Evolutionary conservation across 2,797 vertebrate genomes (phyloP), one percentile per base, ranked within the genome.

Genomic region (Otus scops): DNA sequence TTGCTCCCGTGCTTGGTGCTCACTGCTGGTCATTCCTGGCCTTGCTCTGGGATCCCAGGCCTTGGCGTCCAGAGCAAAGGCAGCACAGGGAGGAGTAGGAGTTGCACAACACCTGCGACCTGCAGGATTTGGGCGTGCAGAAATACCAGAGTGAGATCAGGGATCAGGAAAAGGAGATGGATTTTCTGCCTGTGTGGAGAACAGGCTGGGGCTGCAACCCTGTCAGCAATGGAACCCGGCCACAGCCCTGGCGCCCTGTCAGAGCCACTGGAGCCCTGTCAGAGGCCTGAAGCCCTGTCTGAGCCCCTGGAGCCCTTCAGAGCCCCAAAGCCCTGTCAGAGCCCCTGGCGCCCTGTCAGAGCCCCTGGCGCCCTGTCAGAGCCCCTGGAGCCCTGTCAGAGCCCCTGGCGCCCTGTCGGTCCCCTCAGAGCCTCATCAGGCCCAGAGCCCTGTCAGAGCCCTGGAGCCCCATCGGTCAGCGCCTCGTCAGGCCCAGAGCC

Each of bases 1-100:
- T 34, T 22, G 18, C 43, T 45, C 26, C 48, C 26, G 38, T 39
- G 57, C 26, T 12, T 13, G 20, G 4, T 28, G 60, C 47, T 53
- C n/a, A 5, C 34, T 59, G 61, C 45, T 34, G 83, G 19, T 26
- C 50, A 9, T 22, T 43, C 41, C 68, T 39, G 51, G 51, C 28
- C 22, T 30, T 50, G 32, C 28, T 36, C 10, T 0, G 60, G 28
- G 9, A 50, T 43, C 13, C 28, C 38, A 48, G 59, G 15, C 24
- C 28, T 12, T 4, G 0, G 26, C 14, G 28, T 20, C 28, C 27
- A 8, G 48, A 69, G 61, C 26, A 27, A 9, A 56, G n/a, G 41
- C 9, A 24, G 3, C 0, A 0, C 7, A 3, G n/a, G 36, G 17
- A 48, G 14, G 32, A 51, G 19, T 5, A 10, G 39, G 50, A 12